Evolutionary conservation across 2,888 invertebrate genomes (phyloP), one percentile per base, ranked within the genome.

Genomic region (Epinotia brunnichana): DNA sequence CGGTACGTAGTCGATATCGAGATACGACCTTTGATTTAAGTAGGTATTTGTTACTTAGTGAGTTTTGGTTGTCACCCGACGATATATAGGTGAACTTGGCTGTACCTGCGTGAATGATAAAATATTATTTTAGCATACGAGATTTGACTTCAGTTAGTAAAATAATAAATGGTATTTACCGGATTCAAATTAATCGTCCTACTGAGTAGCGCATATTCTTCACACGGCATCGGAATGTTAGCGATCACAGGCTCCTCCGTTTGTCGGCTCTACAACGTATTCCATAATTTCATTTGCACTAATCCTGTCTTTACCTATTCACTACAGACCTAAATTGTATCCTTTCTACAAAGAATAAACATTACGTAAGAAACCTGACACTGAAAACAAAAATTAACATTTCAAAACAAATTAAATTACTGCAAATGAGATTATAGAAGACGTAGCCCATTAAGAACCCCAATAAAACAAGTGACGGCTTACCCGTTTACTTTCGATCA

Each of bases 401-500:
- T n/a, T n/a, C 0, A 48, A n/a, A 48, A 15, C 48, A 48, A 48
- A n/a, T 15, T 15, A 29, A 24, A n/a, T 9, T 60, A 41, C 19
- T 41, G 41, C 60, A 61, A 61, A 61, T 41, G 60, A 61, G 19
- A 61, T 61, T 41, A 61, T 61, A 61, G 41, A 61, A 61, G 13
- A 61, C 21, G 17, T 21, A 61, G 7, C 11, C 19, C 19, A 11
- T 44, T 15, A 44, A 2, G n/a, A 48, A 48, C n/a, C n/a, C 5
- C n/a, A 15, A 24, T 2, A 17, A 19, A 10, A 24, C 9, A 21
- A 3, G 35, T 17, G n/a, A 57, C 44, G 15, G 67, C 64, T 61
- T 64, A 81, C 81, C 74, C 75, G 68, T 11, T 57, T 70, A 0
- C 57, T 53, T 11, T 88, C 83, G 10, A 89, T 78, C 29, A 75